Percentiles rank a stretch among this genome's conserved stretches.
These are phyloP conservation scores for Hemithea aestivaria DNA, from an alignment of 2,888 invertebrate genomes.

Conservation along the genomic window DNA sequence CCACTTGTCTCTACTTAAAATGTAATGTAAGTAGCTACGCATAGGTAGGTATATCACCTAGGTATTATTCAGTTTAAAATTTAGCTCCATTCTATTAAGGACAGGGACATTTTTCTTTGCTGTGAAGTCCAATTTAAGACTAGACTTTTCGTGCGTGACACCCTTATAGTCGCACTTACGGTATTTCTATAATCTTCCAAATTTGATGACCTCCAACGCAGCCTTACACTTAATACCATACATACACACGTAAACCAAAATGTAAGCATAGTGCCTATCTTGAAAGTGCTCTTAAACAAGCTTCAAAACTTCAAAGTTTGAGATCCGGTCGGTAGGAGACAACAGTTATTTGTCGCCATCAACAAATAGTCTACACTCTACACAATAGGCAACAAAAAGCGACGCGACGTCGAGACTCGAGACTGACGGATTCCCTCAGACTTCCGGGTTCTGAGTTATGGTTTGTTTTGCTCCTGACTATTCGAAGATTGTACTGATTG, in stretches of 20 bases:
- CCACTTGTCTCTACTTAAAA: conserved; percentile 1
- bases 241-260: too few relatives aligned
- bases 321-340: conserved; percentile 34
- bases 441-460: conserved; percentile 35
- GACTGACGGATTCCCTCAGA: conserved; percentile 33
- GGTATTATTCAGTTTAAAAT: too few relatives aligned
- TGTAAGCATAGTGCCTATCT: too few relatives aligned
- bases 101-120: too few relatives aligned
- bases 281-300: conserved; percentile 12
- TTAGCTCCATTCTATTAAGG: too few relatives aligned
- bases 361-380: conserved; percentile 37
- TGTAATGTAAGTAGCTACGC: neutral
- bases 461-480: conserved; percentile 25
- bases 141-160: too few relatives aligned
- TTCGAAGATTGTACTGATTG: conserved; percentile 19
- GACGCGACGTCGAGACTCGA: conserved; percentile 25
- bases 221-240: too few relatives aligned
- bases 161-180: too few relatives aligned
- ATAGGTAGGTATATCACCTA: too few relatives aligned
- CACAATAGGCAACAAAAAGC: conserved; percentile 44
- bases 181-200: too few relatives aligned
- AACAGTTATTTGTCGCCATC: conserved; percentile 47
- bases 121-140: too few relatives aligned
- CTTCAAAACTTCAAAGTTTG: conserved; percentile 12
- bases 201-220: too few relatives aligned